Evolutionary conservation across 2,113 vertebrate species (phyloP), one percentile per base, ranked within the genome.

Genomic region (Calypte anna): DNA sequence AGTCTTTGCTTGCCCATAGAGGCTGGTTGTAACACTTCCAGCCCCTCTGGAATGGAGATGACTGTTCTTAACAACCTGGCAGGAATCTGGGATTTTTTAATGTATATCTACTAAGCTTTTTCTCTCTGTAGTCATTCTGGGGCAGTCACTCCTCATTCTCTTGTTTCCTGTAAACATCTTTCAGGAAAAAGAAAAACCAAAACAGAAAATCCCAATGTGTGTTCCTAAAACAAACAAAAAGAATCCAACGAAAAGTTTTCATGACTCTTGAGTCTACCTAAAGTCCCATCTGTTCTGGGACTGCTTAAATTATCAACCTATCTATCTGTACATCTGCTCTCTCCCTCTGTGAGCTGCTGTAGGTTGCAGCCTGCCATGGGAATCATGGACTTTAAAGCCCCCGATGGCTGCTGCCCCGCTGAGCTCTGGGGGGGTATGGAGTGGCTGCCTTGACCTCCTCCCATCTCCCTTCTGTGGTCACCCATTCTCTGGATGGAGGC

Each of bases 161-260:
- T 24, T 43, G n/a, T 30, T 86, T 16, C 38, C 50, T 74, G 2
- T 21, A 24, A 24, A 13, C 54, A 40, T 62, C 69, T 67, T 22
- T 36, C 48, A 68, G 54, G 6, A 58, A 31, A 74, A 72, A 28
- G 3, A 75, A 33, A 27, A 40, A 40, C 40, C 40, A 40, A 57
- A 74, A 43, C 7, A 6, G 8, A 30, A 10, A 62, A 59, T 58
- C 20, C 2, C 11, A 6, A 1, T 0, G 0, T 23, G 36, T 40
- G 51, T 89, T 40, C 12, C 40, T 40, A 40, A 40, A 40, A 40
- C 36, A 40, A 40, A 13, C 40, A 23, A 67, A 54, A 86, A 18
- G 18, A 44, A 20, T 9, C 27, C 50, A 31, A 1, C 14, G 33
- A 4, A 9, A 14, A 23, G 21, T 86, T 91, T 59, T 62, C 7